These are phyloP conservation scores for Gerris lacustris DNA, from an alignment of 2,888 invertebrate genomes.

Conservation along the genomic window DNA sequence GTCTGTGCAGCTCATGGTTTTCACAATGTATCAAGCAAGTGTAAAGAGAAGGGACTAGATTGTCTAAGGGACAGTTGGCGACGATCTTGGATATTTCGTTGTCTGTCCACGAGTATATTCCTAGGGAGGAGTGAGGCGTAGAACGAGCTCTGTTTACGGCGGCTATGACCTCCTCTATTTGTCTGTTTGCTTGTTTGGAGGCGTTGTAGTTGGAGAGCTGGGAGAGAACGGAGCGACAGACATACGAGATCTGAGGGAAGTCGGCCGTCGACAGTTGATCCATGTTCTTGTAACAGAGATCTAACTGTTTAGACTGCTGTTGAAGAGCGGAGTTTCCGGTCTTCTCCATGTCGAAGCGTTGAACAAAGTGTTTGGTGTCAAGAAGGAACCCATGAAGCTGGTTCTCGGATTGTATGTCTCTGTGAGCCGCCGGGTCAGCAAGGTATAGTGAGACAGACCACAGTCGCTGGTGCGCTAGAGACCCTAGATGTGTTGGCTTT, in stretches of 20 bases:
- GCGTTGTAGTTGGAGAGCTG: constrained; percentile 14
- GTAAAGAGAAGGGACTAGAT: background rate
- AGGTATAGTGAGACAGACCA: constrained; percentile 24
- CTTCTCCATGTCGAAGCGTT: constrained; percentile 24
- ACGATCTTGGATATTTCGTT: constrained; percentile 4
- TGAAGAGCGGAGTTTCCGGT: constrained; percentile 14
- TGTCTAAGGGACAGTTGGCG: constrained; percentile 2
- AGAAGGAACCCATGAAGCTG: constrained; percentile 27
- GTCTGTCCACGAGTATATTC: background rate
- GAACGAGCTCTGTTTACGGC: background rate
- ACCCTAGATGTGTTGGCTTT: constrained; percentile 22
- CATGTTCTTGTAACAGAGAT: background rate
- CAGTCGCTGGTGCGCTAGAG: constrained; percentile 19
- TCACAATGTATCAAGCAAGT: background rate
- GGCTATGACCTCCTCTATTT: constrained; percentile 15
- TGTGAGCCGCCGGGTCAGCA: constrained; percentile 21
- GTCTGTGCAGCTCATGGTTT: constrained; percentile 17
- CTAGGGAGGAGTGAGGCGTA: background rate
- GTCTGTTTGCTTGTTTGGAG: constrained; percentile 9
- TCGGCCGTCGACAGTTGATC: background rate
- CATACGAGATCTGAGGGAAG: constrained; percentile 21
- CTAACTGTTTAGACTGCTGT: background rate
- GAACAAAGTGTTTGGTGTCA: constrained; percentile 23
- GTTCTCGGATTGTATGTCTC: constrained; percentile 25
- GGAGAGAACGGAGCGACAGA: constrained; percentile 17